Base-by-base conservation (phyloP, 2,113 vertebrate genomes). In the Corydoras sp. region DNA sequence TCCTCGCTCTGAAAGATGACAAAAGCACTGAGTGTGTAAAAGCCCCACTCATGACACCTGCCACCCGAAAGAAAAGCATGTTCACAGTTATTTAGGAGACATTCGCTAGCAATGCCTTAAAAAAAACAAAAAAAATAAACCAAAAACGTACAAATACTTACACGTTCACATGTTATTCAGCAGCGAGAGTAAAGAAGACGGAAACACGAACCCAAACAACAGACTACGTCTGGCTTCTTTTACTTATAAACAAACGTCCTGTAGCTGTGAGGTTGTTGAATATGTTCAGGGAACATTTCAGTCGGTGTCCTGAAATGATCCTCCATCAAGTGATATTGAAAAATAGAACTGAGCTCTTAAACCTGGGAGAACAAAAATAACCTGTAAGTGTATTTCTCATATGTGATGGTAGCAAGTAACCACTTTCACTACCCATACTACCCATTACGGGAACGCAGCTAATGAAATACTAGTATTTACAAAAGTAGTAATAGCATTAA, bases 61-160 rank as follows among this genome's bases (percentile, higher is more conserved):
- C 68, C 75, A 77, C 58, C 77, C 62, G 70, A 66, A 77, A 68
- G 18, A 24, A 71, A 67, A 70, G 69, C 71, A 78, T 68, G 81
- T 80, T 86, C 82, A 86, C 81, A 85, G 82, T 82, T 77, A 76
- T 83, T 82, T 78, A 77, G 74, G 80, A 75, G 56, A 78, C 70
- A 77, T 63, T 74, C 74, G 73, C 67, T 61, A 75, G 72, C 69
- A 14, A 69, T 50, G 18, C 18, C 79, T 65, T 71, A 58, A 66
- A 80, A 77, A 79, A 79, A 24, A 24, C 1, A 24, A 24, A 24
- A 24, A 24, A 24, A 24, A 24, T 24, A 24, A 24, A 24, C 18
- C 18, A 77, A 79, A 79, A 24, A 24, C 18, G 77, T 71, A 58
- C 69, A 74, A 75, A 61, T 73, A 75, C 32, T 74, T 74, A 80